Evolutionary conservation across 1,140 invertebrate species (phyloP), one percentile per base, ranked within the genome.

Genomic region (Drosophila melanica): DNA sequence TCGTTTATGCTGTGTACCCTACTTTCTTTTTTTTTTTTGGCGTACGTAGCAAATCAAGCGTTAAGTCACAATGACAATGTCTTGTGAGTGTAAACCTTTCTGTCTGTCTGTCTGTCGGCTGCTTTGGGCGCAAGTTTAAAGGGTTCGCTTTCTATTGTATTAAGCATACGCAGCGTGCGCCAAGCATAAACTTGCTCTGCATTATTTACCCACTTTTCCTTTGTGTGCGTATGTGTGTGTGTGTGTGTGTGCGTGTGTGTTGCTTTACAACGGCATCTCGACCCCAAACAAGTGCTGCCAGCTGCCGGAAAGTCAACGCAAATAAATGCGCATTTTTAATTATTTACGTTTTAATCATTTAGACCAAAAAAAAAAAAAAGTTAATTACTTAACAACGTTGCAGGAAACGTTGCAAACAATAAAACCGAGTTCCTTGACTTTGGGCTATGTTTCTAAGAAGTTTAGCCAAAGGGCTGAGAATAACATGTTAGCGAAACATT

Each of bases 341-440:
- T 80, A 80, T 84, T 84, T 67, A 84, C 63, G 35, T 77, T 85
- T 80, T 85, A 84, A 85, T 84, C 68, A 77, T 62, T 84, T 50
- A 18, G 5, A 14, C n/a, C n/a, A 68, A 59, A 20, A 37, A 23
- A 35, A 41, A 66, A 23, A 62, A 51, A 65, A 77, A 79, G 67
- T 82, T 84, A 79, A 84, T 82, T 84, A 68, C 62, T 42, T 10
- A 27, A 55, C 54, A 60, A 54, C 33, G 30, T 16, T 16, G 50
- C 35, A 51, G 45, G 30, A 47, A 42, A 62, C 23, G n/a, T n/a
- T 30, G 18, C 14, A 9, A 35, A 10, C 30, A 14, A 47, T 54
- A 35, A 41, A 45, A 14, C 3, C 3, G 8, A 53, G 50, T 14
- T 53, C 50, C 47, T 60, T 42, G 54, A 67, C 53, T 41, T 65